Evolutionary conservation across 2,888 invertebrate species (phyloP), one percentile per base, ranked within the genome.

Genomic region (Erebia epiphron): DNA sequence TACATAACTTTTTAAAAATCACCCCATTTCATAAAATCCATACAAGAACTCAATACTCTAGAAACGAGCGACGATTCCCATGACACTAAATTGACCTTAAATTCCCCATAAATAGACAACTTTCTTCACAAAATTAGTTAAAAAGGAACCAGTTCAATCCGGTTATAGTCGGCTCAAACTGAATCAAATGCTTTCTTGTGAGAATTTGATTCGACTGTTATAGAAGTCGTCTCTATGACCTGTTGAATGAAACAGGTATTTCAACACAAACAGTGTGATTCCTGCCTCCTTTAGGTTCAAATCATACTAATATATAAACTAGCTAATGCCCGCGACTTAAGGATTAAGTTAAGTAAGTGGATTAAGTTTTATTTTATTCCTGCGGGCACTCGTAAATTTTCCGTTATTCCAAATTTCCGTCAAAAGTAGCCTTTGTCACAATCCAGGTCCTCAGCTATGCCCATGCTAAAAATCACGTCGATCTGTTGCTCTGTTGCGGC

Each of bases 191-290:
- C 14, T 63, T 68, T 61, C 68, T 46, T 68, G 63, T 68, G 68
- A 57, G 63, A 68, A 68, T 49, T 21, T 56, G 1, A 11, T 16
- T 52, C 41, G 14, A 46, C 10, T 8, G 54, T 46, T 11, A 13
- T 16, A 13, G 49, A 14, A 7, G 14, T 64, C n/a, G 43, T 62
- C 46, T 73, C 71, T 71, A 70, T 70, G 67, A 74, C 73, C 66
- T 74, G 74, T 74, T 67, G 61, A 26, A 14, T 14, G 62, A 66
- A 65, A 75, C 72, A 75, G 75, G 73, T 72, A 18, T 67, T 73
- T 68, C 21, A 35, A 61, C 60, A 35, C 7, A 35, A 26, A 7
- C 35, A 35, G 4, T 26, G 26, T 26, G 35, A 35, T 35, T 7
- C 5, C 7, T 7, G 35, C 35, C 35, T 35, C 7, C 35, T 35